These are phyloP conservation scores for Clistopyga incitator DNA, from an alignment of 2,888 invertebrate species.

Conservation along the genomic window DNA sequence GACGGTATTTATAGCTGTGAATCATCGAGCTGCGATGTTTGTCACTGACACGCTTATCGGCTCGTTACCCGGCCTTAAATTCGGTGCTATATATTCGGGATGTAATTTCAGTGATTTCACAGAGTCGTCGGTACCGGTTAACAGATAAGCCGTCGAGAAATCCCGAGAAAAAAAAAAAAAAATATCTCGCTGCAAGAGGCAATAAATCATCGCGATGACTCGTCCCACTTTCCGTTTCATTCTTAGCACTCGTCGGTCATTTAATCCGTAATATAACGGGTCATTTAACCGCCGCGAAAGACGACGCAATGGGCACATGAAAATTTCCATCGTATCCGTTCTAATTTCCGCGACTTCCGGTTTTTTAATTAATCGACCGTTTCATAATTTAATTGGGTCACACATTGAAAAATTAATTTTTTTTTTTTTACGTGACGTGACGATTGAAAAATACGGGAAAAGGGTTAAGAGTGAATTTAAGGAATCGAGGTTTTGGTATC, in stretches of 20 bases:
- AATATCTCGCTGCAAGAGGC: neutral
- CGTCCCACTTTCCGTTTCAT: neutral
- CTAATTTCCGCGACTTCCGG: no score
- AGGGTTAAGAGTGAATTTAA: neutral
- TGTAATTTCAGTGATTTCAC: constrained; percentile 28
- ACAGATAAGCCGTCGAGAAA: constrained; percentile 34
- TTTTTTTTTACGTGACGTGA: no score
- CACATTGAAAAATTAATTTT: no score
- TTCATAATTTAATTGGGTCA: no score
- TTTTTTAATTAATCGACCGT: no score
- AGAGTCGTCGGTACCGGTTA: constrained; percentile 8
- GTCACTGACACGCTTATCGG: constrained; percentile 53
- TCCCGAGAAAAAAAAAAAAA: constrained; percentile 24
- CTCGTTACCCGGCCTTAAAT: constrained; percentile 42
- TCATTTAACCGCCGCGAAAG: neutral
- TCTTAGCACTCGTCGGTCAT: neutral
- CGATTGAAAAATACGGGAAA: no score
- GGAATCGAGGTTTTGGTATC: constrained; percentile 20
- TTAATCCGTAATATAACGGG: neutral
- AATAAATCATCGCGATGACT: constrained; percentile 30
- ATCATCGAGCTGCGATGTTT: constrained; percentile 52
- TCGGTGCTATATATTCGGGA: constrained; percentile 5
- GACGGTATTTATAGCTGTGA: constrained; percentile 53
- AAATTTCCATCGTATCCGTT: no score
- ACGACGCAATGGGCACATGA: no score